Evolutionary conservation across 2,888 invertebrate species (phyloP).

Genomic region (Parnassius orleans): DNA sequence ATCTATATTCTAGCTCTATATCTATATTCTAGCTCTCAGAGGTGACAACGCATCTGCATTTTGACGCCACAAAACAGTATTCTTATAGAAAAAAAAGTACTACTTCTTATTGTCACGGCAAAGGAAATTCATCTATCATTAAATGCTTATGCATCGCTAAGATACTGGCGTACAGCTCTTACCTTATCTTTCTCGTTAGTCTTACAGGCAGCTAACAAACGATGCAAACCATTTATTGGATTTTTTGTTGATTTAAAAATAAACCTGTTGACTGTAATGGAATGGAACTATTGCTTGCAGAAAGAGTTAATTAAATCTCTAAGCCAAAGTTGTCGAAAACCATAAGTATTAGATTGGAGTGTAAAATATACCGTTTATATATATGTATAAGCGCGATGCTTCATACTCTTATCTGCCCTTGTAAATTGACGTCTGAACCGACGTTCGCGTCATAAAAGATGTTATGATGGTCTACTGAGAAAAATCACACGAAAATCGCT

Average conservation of each 20-base stretch:
- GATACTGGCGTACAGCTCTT: slow-evolving; percentile 8
- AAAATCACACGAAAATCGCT: slow-evolving; percentile 8
- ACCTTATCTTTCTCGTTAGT: slow-evolving; percentile 69
- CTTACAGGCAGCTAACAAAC: slow-evolving; percentile 54
- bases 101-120: too few species aligned
- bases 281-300: too few species aligned
- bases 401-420: slow-evolving; percentile 12
- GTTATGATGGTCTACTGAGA: slow-evolving; percentile 1
- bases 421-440: slow-evolving; percentile 11
- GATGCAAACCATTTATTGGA: slow-evolving; percentile 27
- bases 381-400: background rate
- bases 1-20: too few species aligned
- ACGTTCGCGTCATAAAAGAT: slow-evolving; percentile 17
- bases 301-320: slow-evolving; percentile 16
- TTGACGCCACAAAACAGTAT: too few species aligned
- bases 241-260: too few species aligned
- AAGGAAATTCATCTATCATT: too few species aligned
- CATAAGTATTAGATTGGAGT: background rate
- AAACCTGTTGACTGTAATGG: too few species aligned
- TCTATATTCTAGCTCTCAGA: too few species aligned
- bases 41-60: too few species aligned
- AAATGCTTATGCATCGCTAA: background rate
- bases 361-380: background rate
- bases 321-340: background rate
- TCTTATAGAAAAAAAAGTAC: too few species aligned